These are phyloP conservation scores for Crepidodera aurea DNA, from an alignment of 2,888 invertebrate genomes.

Conservation along the genomic window DNA sequence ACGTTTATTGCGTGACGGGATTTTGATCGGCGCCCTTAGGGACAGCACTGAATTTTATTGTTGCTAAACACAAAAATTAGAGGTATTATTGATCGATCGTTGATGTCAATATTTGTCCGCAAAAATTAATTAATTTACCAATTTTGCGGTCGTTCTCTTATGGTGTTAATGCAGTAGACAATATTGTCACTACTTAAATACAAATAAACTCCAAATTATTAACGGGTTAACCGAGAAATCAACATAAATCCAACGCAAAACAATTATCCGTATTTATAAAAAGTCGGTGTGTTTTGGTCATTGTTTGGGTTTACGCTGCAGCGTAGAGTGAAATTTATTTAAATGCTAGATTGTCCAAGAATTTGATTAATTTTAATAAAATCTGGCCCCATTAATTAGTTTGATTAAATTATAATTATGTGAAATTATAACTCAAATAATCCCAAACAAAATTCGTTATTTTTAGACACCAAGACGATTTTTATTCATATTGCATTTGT, in stretches of 20 bases:
- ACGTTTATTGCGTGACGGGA: not conserved
- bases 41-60: constrained; percentile 2
- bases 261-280: constrained; percentile 2
- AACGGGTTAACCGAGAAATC: constrained; percentile 9
- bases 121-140: constrained; percentile 25
- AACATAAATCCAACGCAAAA: constrained; percentile 7
- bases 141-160: constrained; percentile 23
- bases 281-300: not conserved
- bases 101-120: constrained; percentile 20
- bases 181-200: constrained; percentile 9
- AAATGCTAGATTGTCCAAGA: no score
- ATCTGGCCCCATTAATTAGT: no score
- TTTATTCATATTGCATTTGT: no score
- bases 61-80: constrained; percentile 18
- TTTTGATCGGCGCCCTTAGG: not conserved
- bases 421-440: no score
- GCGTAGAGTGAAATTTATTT: no score
- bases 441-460: no score
- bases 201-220: constrained; percentile 10
- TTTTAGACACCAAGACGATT: no score
- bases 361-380: no score
- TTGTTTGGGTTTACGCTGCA: not conserved
- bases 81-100: constrained; percentile 18
- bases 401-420: no score
- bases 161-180: constrained; percentile 18